Conservation (phyloP, 2,888 invertebrate genomes). For the Achlya flavicornis region DNA sequence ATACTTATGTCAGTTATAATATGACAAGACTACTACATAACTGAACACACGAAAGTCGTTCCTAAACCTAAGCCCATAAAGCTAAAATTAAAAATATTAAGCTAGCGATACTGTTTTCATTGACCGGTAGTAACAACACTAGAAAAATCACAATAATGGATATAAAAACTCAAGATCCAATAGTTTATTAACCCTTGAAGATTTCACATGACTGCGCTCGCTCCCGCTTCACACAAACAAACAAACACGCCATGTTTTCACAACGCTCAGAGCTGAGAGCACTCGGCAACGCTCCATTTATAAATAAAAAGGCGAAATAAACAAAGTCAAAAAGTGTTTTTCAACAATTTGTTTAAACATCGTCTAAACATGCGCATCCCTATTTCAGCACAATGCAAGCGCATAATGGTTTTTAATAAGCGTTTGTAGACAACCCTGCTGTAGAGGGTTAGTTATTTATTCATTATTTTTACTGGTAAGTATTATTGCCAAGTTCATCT, state of each 20-base stretch:
- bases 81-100: not conserved
- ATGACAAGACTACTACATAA: not conserved
- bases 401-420: constrained; percentile 29
- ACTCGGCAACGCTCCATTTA: constrained; percentile 66
- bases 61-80: not conserved
- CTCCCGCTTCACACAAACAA: constrained; percentile 33
- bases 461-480: not conserved
- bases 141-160: constrained; percentile 6
- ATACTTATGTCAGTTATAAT: not conserved
- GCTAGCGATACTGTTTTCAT: constrained; percentile 5
- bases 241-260: constrained; percentile 61
- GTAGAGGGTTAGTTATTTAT: not conserved
- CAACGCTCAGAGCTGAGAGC: constrained; percentile 50
- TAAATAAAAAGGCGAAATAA: constrained; percentile 67
- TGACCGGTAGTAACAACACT: constrained; percentile 8
- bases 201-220: constrained; percentile 52
- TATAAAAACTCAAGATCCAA: constrained; percentile 19
- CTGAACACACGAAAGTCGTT: not conserved
- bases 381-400: constrained; percentile 23
- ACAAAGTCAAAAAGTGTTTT: constrained; percentile 58
- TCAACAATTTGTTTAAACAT: constrained; percentile 53
- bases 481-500: no score
- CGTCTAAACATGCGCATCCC: constrained; percentile 44
- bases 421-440: constrained; percentile 5
- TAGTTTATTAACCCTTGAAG: constrained; percentile 59